Base-by-base conservation (phyloP, 2,797 vertebrate genomes). In the Mycteria americana region DNA sequence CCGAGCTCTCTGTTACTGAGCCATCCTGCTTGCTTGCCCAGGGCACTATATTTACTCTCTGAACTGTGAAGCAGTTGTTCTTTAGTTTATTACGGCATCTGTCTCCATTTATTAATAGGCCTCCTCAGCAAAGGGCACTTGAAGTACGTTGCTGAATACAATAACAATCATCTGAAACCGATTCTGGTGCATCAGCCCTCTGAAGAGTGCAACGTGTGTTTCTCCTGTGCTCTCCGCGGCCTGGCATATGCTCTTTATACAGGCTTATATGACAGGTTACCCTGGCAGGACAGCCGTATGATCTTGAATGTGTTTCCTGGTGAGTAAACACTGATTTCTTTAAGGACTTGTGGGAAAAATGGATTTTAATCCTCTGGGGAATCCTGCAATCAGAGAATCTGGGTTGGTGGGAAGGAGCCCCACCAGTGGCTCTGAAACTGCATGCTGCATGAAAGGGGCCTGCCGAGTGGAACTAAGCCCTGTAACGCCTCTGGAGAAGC, bases 81-180 rank as follows among this genome's bases (percentile, higher is more conserved):
- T 88, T 85, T 65, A 50, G 62, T 78, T 87, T 89, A 69, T 89
- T 92, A 65, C 3, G 7, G 59, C 54, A 51, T 84, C 76, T 86
- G 50, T 73, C 70, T 89, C 88, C 51, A 57, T 70, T 92, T 95
- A 84, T 88, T 93, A 94, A 88, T 28, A 69, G 79, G 65, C 28
- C 48, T 85, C 54, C 60, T 79, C 68, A 68, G n/a, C 41, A 92
- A 94, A 95, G 56, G 56, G 37, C 25, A 46, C 54, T 50, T 56
- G 41, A 92, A 92, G 13, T 79, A n/a, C 3, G 0, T 57, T 87
- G 75, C 75, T 91, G 74, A 89, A 80, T 35, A 50, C 60, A 62
- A 6, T 77, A 68, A 56, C 1, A 1, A 60, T 67, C 43, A 51
- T 45, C 48, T 70, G 41, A 88, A 85, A 91, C 31, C 0, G 0